A percentile compares a stretch with the other conserved stretches of the same genome.
Conservation (phyloP, 2,888 invertebrate species). For the Zygothrica quintamaculata region DNA sequence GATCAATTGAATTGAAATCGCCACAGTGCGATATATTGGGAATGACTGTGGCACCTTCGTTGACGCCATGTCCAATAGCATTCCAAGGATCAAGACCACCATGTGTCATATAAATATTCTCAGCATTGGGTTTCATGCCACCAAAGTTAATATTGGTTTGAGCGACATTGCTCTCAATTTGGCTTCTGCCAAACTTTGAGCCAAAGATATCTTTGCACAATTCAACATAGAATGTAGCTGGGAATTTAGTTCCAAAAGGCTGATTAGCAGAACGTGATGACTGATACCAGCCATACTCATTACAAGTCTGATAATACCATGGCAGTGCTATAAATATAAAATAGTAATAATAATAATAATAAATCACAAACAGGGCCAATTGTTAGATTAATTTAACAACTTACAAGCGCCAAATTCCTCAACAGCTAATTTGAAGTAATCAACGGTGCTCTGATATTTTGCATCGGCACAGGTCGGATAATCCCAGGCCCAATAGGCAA, state of each 20-base stretch:
- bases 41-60: conserved; percentile 74
- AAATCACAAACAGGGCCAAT: neutral
- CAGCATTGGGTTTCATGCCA: conserved; percentile 84
- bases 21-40: conserved; percentile 78
- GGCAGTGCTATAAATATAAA: conserved; percentile 87
- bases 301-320: conserved; percentile 94
- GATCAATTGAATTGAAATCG: conserved; percentile 78
- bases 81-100: conserved; percentile 87
- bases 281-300: conserved; percentile 94
- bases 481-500: conserved; percentile 47
- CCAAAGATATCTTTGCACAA: conserved; percentile 80
- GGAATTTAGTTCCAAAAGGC: conserved; percentile 85
- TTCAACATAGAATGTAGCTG: conserved; percentile 71
- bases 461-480: conserved; percentile 65
- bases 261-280: conserved; percentile 87
- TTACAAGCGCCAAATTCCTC: conserved; percentile 62
- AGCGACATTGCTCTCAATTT: conserved; percentile 56
- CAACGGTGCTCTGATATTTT: conserved; percentile 64
- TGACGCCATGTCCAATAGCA: conserved; percentile 84
- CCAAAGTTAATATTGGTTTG: conserved; percentile 86
- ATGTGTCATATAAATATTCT: conserved; percentile 86
- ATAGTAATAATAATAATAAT: neutral
- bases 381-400: conserved; percentile 12
- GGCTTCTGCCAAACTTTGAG: conserved; percentile 58
- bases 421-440: conserved; percentile 52